Conservation (phyloP, 1,140 invertebrate species). For the Lepeophtheirus salmonis region DNA sequence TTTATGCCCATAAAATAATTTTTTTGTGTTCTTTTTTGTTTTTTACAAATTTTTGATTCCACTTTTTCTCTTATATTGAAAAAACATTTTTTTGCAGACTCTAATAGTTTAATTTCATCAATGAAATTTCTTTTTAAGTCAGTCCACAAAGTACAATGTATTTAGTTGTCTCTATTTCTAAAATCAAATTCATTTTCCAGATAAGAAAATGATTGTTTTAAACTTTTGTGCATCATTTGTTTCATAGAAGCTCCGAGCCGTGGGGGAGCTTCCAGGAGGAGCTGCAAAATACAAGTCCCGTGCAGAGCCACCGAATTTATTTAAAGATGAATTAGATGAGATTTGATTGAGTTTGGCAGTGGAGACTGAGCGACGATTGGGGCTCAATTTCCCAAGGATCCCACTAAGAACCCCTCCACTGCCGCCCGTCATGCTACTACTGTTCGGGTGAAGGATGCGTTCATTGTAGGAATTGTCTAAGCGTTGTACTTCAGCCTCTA, state of each 20-base stretch:
- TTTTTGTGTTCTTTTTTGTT: not conserved
- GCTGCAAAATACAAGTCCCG: not conserved
- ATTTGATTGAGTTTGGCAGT: not conserved
- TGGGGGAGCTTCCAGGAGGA: too few species aligned
- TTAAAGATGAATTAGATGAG: not conserved
- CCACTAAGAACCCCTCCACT: not conserved
- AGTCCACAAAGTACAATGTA: too few species aligned
- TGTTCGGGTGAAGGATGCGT: not conserved
- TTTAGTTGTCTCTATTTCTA: not conserved
- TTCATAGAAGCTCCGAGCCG: not conserved
- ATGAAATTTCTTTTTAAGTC: too few species aligned
- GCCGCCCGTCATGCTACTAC: not conserved
- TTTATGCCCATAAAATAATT: not conserved
- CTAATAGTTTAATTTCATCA: too few species aligned
- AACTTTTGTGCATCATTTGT: constrained; percentile 5
- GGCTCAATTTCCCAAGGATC: not conserved
- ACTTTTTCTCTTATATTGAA: too few species aligned
- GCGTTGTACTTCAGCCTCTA: not conserved
- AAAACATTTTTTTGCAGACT: too few species aligned
- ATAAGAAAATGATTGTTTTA: constrained; percentile 15
- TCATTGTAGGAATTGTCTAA: not conserved
- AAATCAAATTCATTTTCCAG: constrained; percentile 4
- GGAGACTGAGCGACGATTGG: not conserved
- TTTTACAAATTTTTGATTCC: not conserved
- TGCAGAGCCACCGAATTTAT: not conserved